Base-by-base conservation (phyloP, 2,888 invertebrate genomes). In the Leptothorax acervorum region DNA sequence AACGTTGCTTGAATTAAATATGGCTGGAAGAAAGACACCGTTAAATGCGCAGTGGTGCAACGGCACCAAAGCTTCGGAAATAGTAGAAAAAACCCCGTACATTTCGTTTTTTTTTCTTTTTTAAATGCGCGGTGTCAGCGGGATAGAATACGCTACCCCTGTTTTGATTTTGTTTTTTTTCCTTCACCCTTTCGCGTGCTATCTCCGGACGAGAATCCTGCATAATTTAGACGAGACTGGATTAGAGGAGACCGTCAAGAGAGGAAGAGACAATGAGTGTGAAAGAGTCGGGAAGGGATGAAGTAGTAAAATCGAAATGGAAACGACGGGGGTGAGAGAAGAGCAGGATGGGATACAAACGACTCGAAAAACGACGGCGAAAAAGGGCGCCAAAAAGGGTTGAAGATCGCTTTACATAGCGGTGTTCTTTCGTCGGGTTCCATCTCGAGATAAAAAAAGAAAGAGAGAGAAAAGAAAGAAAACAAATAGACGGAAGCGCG, bases 401-500 rank as follows among this genome's bases (percentile, higher is more conserved):
- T 92, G 91, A 88, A 91, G 90, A 88, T 91, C 90, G 90, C 90
- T 94, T 93, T 94, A 92, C 93, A 93, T 93, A 92, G 89, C 85
- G 81, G 75, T 71, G 86, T 83, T 86, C 82, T 81, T 82, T 85
- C 84, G 75, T 78, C 60, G 81, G 74, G 85, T 82, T 85, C 85
- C 86, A 85, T 82, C 87, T 81, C 79, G 89, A 74, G 89, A 82
- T 87, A 88, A 74, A 85, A 82, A 87, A 85, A 86, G 87, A 3
- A 15, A 55, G 55, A 55, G 83, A 87, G 85, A 86, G 83, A 70
- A 87, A 83, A 84, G 83, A 86, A 86, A 87, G 90, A 89, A 90
- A 92, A 93, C 92, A 94, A 94, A 93, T 92, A 92, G 92, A 92
- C 93, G 94, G 93, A 94, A 94, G 91, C 88, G 92, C 89, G 90